These are phyloP conservation scores for Drosophila algonquin DNA, from an alignment of 2,888 invertebrate genomes.

Conservation along the genomic window DNA sequence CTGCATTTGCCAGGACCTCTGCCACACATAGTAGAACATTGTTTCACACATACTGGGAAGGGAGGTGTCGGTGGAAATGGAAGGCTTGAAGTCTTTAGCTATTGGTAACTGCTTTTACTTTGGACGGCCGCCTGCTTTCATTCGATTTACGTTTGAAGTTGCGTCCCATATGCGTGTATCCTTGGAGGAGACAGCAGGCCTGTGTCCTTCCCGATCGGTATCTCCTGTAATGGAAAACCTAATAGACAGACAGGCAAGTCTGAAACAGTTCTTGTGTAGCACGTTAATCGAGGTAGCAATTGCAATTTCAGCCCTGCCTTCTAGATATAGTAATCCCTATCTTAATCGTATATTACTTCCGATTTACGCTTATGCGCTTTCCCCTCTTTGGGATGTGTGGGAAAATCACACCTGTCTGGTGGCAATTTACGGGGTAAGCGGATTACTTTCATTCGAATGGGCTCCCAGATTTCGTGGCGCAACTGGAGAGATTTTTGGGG, in stretches of 20 bases:
- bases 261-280: slow-evolving; percentile 23
- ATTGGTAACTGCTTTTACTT: slow-evolving; percentile 74
- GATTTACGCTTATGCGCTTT: slow-evolving; percentile 16
- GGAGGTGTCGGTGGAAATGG: slow-evolving; percentile 19
- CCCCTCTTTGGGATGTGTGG: slow-evolving; percentile 22
- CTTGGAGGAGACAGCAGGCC: slow-evolving; percentile 27
- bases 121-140: slow-evolving; percentile 61
- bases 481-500: not conserved
- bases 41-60: slow-evolving; percentile 5
- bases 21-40: not conserved
- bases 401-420: slow-evolving; percentile 35
- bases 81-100: slow-evolving; percentile 55
- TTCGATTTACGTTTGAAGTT: slow-evolving; percentile 74
- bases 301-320: slow-evolving; percentile 7
- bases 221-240: slow-evolving; percentile 72
- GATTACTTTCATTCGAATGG: slow-evolving; percentile 14
- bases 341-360: slow-evolving; percentile 27
- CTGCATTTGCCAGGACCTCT: slow-evolving; percentile 34
- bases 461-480: not conserved
- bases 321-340: slow-evolving; percentile 14
- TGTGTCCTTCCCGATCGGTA: slow-evolving; percentile 62
- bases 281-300: slow-evolving; percentile 39
- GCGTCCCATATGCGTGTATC: slow-evolving; percentile 28
- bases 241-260: slow-evolving; percentile 58
- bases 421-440: slow-evolving; percentile 21